Conservation (phyloP, 2,797 vertebrate species). For the Chelmon rostratus region DNA sequence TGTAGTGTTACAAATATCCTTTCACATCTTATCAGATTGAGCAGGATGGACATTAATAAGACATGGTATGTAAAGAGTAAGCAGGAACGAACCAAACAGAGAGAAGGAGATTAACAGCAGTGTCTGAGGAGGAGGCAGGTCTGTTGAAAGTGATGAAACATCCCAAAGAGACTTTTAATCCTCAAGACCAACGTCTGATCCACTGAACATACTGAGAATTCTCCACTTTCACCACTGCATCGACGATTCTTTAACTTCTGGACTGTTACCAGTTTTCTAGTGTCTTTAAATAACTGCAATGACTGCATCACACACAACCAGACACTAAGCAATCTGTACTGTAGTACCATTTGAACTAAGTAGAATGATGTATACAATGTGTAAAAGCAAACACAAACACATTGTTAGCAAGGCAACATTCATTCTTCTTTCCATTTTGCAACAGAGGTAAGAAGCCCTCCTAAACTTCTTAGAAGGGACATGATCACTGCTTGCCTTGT, state of each 20-base stretch:
- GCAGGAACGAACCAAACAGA: not conserved
- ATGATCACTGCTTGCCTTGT: slow-evolving; percentile 7
- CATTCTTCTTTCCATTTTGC: not conserved
- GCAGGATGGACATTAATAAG: not conserved
- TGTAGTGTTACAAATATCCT: not conserved
- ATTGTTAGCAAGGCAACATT: not conserved
- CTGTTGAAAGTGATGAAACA: slow-evolving; percentile 44
- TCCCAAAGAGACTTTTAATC: slow-evolving; percentile 48
- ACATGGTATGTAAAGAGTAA: not conserved
- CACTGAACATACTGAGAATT: slow-evolving; percentile 25
- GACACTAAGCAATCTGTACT: not conserved
- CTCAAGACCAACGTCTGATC: slow-evolving; percentile 4
- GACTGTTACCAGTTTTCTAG: not conserved
- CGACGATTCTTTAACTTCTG: not conserved
- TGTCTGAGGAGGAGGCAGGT: not conserved
- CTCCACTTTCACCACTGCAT: not conserved
- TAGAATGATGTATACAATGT: no score
- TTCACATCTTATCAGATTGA: not conserved
- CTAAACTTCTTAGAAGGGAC: not conserved
- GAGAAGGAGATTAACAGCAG: slow-evolving; percentile 6
- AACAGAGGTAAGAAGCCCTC: slow-evolving; percentile 1
- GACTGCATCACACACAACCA: no score
- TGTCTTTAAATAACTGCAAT: not conserved
- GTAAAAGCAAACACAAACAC: not conserved
- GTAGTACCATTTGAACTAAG: not conserved